Percentiles rank a stretch among this genome's conserved stretches.
phyloP scores from a whole-genome alignment of 2,888 invertebrate genomes.

The Lasioglossum malachurum region DNA sequence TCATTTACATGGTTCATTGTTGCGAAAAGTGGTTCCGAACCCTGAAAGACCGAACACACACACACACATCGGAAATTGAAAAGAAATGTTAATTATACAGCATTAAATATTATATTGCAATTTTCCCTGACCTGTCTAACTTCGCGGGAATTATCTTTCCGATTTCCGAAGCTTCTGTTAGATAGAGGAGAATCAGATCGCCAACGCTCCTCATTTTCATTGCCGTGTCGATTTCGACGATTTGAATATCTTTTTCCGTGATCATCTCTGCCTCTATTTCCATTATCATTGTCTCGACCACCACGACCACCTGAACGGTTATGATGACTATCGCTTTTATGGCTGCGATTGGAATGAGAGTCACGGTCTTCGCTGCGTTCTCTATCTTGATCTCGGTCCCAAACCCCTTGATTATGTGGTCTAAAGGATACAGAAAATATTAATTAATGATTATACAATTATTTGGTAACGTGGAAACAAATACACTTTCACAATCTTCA shows the following conservation, averaged over 20 bases:
- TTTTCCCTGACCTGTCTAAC: constrained; percentile 77
- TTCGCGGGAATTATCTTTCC: constrained; percentile 78
- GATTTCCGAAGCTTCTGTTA: constrained; percentile 76
- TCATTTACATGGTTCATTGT: constrained; percentile 86
- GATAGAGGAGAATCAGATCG: constrained; percentile 81
- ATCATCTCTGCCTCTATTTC: constrained; percentile 73
- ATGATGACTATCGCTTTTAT: constrained; percentile 75
- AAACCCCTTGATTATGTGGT: constrained; percentile 70
- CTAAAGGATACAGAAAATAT: constrained; percentile 54
- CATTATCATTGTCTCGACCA: constrained; percentile 70
- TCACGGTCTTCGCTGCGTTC: constrained; percentile 80
- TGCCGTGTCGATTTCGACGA: constrained; percentile 71
- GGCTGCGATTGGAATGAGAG: constrained; percentile 78
- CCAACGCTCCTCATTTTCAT: constrained; percentile 81
- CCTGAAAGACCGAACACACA: constrained; percentile 81
- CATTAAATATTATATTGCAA: constrained; percentile 18
- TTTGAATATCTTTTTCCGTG: constrained; percentile 78
- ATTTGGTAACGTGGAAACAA: constrained; percentile 4
- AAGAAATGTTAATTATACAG: background rate
- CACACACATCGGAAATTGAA: constrained; percentile 20
- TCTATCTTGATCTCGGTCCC: constrained; percentile 75
- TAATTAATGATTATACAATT: background rate
- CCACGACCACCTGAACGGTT: constrained; percentile 72
- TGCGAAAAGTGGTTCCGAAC: constrained; percentile 89
- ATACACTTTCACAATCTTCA: constrained; percentile 58